Percentiles rank a stretch among this genome's conserved stretches.
Conservation (phyloP, 2,888 invertebrate species). For the Thymelicus sylvestris region DNA sequence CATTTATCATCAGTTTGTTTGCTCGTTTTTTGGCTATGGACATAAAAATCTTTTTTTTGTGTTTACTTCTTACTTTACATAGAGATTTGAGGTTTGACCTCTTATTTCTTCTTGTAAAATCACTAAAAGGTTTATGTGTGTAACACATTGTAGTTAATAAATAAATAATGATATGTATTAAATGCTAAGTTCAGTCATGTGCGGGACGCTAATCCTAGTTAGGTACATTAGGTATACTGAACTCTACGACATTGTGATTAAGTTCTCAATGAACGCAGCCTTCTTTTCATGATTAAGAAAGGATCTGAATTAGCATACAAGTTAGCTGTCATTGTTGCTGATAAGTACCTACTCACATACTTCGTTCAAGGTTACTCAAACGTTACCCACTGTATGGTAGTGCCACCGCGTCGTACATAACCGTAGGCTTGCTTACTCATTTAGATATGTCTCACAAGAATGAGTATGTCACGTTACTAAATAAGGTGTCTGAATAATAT, state of each 20-base stretch:
- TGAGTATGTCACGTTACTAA: slow-evolving; percentile 11
- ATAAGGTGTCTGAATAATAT: slow-evolving; percentile 15
- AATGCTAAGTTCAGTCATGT: too few species aligned
- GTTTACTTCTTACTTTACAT: too few species aligned
- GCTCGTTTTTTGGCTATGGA: too few species aligned
- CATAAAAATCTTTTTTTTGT: too few species aligned
- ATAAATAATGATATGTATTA: too few species aligned
- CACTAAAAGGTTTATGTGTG: too few species aligned
- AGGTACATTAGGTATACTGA: neutral
- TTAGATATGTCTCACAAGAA: neutral
- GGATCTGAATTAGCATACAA: slow-evolving; percentile 32
- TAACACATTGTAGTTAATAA: too few species aligned
- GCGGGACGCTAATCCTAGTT: too few species aligned
- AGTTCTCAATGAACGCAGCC: neutral
- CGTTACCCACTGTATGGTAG: slow-evolving; percentile 15
- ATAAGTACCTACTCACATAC: slow-evolving; percentile 21
- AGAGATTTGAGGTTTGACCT: too few species aligned
- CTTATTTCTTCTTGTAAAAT: too few species aligned
- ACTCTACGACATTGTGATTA: neutral
- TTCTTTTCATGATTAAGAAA: slow-evolving; percentile 5
- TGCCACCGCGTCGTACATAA: slow-evolving; percentile 18
- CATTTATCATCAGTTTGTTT: too few species aligned
- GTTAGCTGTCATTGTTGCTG: slow-evolving; percentile 27
- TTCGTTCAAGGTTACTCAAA: slow-evolving; percentile 24
- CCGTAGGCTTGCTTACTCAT: slow-evolving; percentile 32